These are phyloP conservation scores for Nebria salina DNA, from an alignment of 2,888 invertebrate genomes.

Conservation along the genomic window DNA sequence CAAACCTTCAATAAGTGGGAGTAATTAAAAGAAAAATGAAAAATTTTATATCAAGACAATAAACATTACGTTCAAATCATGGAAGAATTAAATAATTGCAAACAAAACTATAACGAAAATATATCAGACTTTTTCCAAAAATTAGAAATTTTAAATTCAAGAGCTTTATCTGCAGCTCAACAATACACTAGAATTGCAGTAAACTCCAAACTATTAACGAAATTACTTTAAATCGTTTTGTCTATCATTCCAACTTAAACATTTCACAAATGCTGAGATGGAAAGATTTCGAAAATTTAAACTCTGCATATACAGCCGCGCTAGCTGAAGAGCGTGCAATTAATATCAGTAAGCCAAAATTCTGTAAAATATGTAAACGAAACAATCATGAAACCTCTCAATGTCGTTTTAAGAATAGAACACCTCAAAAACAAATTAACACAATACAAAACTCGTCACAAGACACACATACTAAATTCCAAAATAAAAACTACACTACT, in stretches of 20 bases:
- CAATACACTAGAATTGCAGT: not conserved
- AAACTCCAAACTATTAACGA: not conserved
- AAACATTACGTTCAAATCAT: not conserved
- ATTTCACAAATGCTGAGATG: not conserved
- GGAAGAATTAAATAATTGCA: not conserved
- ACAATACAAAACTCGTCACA: too few species aligned
- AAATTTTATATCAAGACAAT: not conserved
- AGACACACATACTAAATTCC: not conserved
- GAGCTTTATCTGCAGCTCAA: not conserved
- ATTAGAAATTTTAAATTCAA: not conserved
- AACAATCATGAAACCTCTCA: not conserved
- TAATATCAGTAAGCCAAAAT: not conserved
- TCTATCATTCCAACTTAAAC: not conserved
- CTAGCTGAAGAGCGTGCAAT: not conserved
- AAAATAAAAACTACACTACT: constrained; percentile 3
- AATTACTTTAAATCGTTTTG: not conserved
- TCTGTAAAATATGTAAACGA: too few species aligned
- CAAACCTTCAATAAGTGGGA: too few species aligned
- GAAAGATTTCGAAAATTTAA: not conserved
- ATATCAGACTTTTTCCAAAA: not conserved
- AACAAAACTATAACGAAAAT: not conserved
- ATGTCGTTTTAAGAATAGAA: too few species aligned
- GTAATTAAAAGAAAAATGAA: too few species aligned
- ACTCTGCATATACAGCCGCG: not conserved
- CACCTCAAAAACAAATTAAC: too few species aligned